Percentiles rank a stretch among this genome's conserved stretches.
Evolutionary conservation across 2,113 vertebrate species (phyloP).

Genomic region (Melanotaenia duboulayi): DNA sequence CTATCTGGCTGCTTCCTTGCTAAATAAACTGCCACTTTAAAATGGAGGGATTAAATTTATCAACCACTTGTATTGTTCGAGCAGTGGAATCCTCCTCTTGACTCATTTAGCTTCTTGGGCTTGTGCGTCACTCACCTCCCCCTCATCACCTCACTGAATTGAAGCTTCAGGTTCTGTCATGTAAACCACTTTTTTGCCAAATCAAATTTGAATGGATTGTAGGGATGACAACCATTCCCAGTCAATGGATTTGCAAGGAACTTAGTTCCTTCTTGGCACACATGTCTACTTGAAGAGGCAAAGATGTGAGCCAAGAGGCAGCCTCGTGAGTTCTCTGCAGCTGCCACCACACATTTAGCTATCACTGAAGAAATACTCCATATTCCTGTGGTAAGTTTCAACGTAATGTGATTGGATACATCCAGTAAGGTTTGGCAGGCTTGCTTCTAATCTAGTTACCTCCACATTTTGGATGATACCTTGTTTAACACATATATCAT

Average conservation of each 20-base stretch:
- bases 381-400: conserved; percentile 56
- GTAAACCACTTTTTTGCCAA: conserved; percentile 75
- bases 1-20: conserved; percentile 3
- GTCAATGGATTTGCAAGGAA: conserved; percentile 77
- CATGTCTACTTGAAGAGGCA: conserved; percentile 49
- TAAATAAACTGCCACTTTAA: conserved; percentile 34
- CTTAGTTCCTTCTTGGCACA: conserved; percentile 72
- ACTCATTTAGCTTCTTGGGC: conserved; percentile 52
- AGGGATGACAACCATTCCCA: conserved; percentile 76
- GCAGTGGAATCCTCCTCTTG: conserved; percentile 50
- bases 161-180: conserved; percentile 69
- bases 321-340: conserved; percentile 48
- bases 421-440: conserved; percentile 62
- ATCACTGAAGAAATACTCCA: conserved; percentile 46
- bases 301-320: conserved; percentile 37
- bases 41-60: conserved; percentile 46
- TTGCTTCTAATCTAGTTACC: conserved; percentile 59
- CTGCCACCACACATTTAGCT: conserved; percentile 50
- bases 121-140: conserved; percentile 53
- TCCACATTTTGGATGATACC: conserved; percentile 64
- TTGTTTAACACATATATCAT: conserved; percentile 54
- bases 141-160: conserved; percentile 60
- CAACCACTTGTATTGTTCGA: conserved; percentile 42
- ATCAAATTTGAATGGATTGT: conserved; percentile 81
- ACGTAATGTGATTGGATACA: conserved; percentile 67